phyloP scores from a whole-genome alignment of 2,888 invertebrate genomes.

The Agrotis puta region DNA sequence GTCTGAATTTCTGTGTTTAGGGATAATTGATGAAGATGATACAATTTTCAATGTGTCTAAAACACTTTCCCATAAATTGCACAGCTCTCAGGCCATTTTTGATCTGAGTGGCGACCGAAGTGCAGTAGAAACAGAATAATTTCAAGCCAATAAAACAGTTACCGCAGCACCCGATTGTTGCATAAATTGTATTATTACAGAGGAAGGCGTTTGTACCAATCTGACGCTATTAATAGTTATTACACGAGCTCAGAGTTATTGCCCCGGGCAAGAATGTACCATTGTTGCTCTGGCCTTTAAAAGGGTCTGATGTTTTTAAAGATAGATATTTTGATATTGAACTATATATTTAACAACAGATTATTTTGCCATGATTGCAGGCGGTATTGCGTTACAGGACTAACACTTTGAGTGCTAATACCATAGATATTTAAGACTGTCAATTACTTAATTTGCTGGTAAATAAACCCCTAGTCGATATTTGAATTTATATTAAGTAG shows the following conservation, averaged over 20 bases:
- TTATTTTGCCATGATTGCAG: neutral
- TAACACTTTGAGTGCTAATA: too few relatives aligned
- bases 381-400: neutral
- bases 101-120: too few relatives aligned
- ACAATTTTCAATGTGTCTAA: too few relatives aligned
- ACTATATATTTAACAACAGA: neutral
- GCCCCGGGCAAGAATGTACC: slow-evolving; percentile 16
- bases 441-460: too few relatives aligned
- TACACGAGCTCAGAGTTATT: slow-evolving; percentile 23
- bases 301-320: slow-evolving; percentile 1
- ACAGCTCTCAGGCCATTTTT: too few relatives aligned
- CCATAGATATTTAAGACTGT: too few relatives aligned
- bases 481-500: too few relatives aligned
- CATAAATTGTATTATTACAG: slow-evolving; percentile 14
- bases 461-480: too few relatives aligned
- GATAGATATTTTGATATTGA: neutral
- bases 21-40: too few relatives aligned
- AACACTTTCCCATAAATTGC: too few relatives aligned
- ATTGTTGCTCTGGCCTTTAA: slow-evolving; percentile 12
- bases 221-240: slow-evolving; percentile 29
- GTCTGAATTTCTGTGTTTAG: too few relatives aligned
- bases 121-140: too few relatives aligned
- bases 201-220: slow-evolving; percentile 1
- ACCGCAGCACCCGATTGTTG: neutral
- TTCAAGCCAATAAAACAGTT: neutral